phyloP scores from a whole-genome alignment of 1,140 invertebrate species.

The Bombus huntii region DNA sequence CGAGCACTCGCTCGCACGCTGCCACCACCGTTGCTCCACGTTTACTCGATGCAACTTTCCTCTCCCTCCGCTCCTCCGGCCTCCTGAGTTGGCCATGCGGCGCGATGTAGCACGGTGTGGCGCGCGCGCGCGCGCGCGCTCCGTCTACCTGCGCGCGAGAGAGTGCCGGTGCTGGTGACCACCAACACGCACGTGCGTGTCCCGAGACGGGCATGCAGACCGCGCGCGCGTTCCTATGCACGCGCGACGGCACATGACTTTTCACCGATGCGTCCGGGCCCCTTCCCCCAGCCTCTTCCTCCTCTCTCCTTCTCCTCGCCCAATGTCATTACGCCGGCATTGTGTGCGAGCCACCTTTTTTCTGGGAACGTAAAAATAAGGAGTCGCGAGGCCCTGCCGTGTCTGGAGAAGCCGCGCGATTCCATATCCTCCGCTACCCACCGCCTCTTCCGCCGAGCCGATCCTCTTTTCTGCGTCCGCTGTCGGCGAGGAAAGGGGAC shows the following conservation, averaged over 20 bases:
- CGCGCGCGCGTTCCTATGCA: not conserved
- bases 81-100: not conserved
- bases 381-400: conserved; percentile 24
- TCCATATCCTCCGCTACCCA: conserved; percentile 11
- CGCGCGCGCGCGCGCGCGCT: conserved; percentile 14
- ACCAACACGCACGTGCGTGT: conserved; percentile 15
- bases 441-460: not conserved
- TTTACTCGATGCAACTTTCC: conserved; percentile 56
- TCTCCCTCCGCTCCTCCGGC: not conserved
- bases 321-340: not conserved
- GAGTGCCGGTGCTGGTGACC: conserved; percentile 24
- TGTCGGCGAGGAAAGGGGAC: not conserved
- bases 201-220: not conserved
- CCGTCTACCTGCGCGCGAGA: conserved; percentile 57
- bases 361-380: conserved; percentile 69
- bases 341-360: conserved; percentile 20
- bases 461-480: not conserved
- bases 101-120: not conserved
- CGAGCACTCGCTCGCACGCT: not conserved
- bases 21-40: conserved; percentile 40
- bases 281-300: not conserved
- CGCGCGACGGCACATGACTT: conserved; percentile 18
- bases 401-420: conserved; percentile 40
- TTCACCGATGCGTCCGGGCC: not conserved
- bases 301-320: too few species aligned